A percentile compares a stretch with the other conserved stretches of the same genome.
Conservation (phyloP, 2,113 vertebrate genomes). For the Anser brachyrhynchus region DNA sequence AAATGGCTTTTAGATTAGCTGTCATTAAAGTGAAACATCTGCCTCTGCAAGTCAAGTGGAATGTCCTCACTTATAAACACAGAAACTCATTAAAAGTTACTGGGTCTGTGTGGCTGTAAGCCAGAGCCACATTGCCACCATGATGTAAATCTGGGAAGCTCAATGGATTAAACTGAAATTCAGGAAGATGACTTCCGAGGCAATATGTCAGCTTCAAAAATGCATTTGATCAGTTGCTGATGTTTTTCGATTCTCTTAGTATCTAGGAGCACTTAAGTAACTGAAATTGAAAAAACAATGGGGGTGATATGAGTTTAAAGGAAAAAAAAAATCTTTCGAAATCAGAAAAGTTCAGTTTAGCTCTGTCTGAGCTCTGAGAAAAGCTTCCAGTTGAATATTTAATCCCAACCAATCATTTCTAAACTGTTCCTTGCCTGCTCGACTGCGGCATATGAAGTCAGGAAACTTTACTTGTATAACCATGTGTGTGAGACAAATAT, state of each 20-base stretch:
- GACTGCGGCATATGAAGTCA: not conserved
- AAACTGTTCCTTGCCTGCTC: not conserved
- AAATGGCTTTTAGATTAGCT: conserved; percentile 65
- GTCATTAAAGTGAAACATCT: conserved; percentile 62
- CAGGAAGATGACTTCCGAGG: conserved; percentile 1
- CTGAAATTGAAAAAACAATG: not conserved
- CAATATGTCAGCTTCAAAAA: not conserved
- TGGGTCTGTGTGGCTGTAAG: not conserved
- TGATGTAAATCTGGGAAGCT: not conserved
- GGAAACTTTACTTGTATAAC: not conserved
- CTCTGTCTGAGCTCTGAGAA: not conserved
- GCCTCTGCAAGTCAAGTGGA: conserved; percentile 17
- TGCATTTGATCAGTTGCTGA: not conserved
- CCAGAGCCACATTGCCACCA: not conserved
- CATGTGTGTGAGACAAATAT: not conserved
- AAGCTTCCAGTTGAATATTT: not conserved
- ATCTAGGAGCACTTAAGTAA: not conserved
- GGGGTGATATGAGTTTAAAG: not conserved
- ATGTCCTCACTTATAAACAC: not conserved
- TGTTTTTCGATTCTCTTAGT: not conserved
- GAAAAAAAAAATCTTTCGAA: not conserved
- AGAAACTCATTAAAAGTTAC: not conserved
- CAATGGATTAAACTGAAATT: not conserved
- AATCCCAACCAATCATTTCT: not conserved
- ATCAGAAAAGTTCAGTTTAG: not conserved